A percentile compares a stretch with the other conserved stretches of the same genome.
Evolutionary conservation across 2,113 vertebrate species (phyloP).

Genomic region (Patagioenas fasciata): DNA sequence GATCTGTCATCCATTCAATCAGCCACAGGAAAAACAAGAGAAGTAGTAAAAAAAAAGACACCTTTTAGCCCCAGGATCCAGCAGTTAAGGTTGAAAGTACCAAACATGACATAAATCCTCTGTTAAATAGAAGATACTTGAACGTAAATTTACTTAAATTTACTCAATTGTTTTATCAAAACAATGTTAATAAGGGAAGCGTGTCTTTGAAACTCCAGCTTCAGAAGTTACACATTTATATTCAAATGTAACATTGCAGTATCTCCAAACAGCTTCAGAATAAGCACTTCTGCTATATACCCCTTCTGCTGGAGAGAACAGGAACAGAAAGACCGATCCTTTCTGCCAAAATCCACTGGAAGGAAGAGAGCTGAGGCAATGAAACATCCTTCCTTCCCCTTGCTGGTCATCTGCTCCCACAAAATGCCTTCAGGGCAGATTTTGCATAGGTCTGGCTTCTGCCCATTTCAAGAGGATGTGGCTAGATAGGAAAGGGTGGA

Average conservation of each 20-base stretch:
- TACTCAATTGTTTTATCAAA: not conserved
- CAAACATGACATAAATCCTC: not conserved
- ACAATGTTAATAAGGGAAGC: not conserved
- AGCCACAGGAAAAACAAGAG: not conserved
- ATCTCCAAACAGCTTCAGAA: not conserved
- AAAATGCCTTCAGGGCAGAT: not conserved
- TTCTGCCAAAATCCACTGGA: slow-evolving; percentile 34
- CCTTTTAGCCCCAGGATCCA: not conserved
- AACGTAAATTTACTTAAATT: not conserved
- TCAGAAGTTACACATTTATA: not conserved
- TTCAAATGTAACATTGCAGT: not conserved
- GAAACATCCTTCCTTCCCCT: slow-evolving; percentile 54
- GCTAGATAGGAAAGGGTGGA: slow-evolving; percentile 18
- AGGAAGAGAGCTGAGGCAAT: slow-evolving; percentile 30
- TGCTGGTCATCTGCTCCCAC: slow-evolving; percentile 4
- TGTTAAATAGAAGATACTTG: not conserved
- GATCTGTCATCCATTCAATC: not conserved
- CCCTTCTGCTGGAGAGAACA: not conserved
- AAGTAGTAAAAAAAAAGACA: not conserved
- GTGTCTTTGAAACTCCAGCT: not conserved
- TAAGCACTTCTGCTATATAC: not conserved
- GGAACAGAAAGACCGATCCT: not conserved
- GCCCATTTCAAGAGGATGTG: not conserved
- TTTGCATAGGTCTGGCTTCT: not conserved
- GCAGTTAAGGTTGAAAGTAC: not conserved